Conservation (phyloP, 1,140 invertebrate species). For the Artemia franciscana region DNA sequence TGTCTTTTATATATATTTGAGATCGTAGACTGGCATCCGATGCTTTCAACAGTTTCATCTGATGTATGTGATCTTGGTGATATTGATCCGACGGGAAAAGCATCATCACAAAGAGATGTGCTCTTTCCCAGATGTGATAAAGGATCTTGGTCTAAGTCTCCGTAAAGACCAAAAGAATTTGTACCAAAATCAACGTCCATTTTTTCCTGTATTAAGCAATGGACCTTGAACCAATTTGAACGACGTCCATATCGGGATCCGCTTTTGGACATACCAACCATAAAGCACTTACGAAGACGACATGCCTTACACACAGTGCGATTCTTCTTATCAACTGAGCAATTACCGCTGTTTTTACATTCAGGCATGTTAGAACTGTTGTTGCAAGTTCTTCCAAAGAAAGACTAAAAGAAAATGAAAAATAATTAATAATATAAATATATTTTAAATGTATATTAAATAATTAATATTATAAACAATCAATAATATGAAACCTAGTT, state of each 20-base stretch:
- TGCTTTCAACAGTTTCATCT: too few relatives aligned
- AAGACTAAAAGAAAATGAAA: conserved; percentile 23
- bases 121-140: too few relatives aligned
- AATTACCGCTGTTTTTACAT: conserved; percentile 23
- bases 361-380: conserved; percentile 23
- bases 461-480: too few relatives aligned
- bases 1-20: too few relatives aligned
- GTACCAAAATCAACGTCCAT: conserved; percentile 1
- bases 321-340: conserved; percentile 27
- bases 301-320: conserved; percentile 30
- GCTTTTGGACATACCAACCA: conserved; percentile 29
- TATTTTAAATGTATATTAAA: not conserved
- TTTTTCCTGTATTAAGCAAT: conserved; percentile 22
- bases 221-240: conserved; percentile 26
- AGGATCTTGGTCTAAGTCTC: not conserved
- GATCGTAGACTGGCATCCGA: too few relatives aligned
- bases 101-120: too few relatives aligned
- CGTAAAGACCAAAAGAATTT: not conserved
- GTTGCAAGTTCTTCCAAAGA: conserved; percentile 31
- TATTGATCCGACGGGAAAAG: too few relatives aligned
- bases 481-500: too few relatives aligned
- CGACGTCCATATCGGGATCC: conserved; percentile 20
- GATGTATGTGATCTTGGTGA: too few relatives aligned
- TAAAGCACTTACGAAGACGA: conserved; percentile 26
- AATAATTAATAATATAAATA: conserved; percentile 9